A percentile compares a stretch with the other conserved stretches of the same genome.
These are phyloP conservation scores for Octopus bimaculoides DNA, from an alignment of 1,140 invertebrate species.

Conservation along the genomic window DNA sequence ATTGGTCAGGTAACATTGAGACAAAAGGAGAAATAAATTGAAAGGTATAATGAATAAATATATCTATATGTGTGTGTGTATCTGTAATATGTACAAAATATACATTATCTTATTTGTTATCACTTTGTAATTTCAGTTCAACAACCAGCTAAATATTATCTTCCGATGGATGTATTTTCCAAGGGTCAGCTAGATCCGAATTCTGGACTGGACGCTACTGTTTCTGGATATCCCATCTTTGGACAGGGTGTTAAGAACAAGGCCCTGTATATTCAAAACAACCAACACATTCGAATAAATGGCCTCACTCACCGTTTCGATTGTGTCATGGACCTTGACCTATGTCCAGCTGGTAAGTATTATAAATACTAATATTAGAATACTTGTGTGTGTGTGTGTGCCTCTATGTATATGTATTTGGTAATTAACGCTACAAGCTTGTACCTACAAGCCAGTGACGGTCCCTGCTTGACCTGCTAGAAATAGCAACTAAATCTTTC, in stretches of 20 bases:
- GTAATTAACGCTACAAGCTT: too few relatives aligned
- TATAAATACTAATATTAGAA: background rate
- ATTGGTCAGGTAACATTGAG: too few relatives aligned
- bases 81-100: background rate
- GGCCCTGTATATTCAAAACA: conserved; percentile 40
- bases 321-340: conserved; percentile 51
- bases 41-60: background rate
- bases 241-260: conserved; percentile 37
- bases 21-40: too few relatives aligned
- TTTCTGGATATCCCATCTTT: conserved; percentile 38
- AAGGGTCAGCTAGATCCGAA: conserved; percentile 37
- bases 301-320: conserved; percentile 49
- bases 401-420: too few relatives aligned
- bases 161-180: conserved; percentile 47
- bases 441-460: too few relatives aligned
- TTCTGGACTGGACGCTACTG: conserved; percentile 47
- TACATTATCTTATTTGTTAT: background rate
- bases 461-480: too few relatives aligned
- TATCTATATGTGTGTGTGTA: background rate
- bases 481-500: too few relatives aligned
- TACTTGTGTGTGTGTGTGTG: too few relatives aligned
- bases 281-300: conserved; percentile 40
- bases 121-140: conserved; percentile 27
- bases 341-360: conserved; percentile 43
- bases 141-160: conserved; percentile 28